phyloP scores from a whole-genome alignment of 1,140 invertebrate genomes.

The Drosophila kohkoa region DNA sequence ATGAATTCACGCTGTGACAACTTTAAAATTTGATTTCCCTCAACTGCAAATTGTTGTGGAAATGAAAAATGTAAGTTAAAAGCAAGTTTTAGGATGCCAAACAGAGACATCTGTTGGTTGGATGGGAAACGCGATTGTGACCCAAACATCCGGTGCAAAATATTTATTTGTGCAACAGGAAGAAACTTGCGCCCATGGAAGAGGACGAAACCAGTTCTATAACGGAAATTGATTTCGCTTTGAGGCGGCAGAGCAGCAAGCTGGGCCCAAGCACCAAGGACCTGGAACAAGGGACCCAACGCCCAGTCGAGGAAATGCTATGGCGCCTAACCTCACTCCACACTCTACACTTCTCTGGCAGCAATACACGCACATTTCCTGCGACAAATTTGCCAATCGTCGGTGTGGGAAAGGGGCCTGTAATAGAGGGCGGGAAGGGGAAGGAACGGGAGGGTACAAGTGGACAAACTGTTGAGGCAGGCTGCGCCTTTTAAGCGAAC shows the following conservation, averaged over 20 bases:
- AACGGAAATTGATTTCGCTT: conserved; percentile 80
- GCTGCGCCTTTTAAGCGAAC: conserved; percentile 67
- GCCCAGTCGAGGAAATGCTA: not conserved
- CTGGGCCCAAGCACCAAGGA: not conserved
- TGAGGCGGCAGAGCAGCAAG: conserved; percentile 54
- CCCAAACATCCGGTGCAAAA: conserved; percentile 78
- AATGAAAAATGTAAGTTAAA: conserved; percentile 6
- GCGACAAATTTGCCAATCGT: conserved; percentile 76
- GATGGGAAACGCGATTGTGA: conserved; percentile 59
- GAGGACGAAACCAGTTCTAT: conserved; percentile 52
- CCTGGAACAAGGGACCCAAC: not conserved
- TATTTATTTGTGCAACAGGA: conserved; percentile 82
- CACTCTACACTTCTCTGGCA: not conserved
- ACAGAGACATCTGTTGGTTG: conserved; percentile 8
- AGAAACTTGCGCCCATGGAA: conserved; percentile 61
- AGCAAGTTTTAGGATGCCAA: not conserved
- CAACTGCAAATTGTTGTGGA: conserved; percentile 10
- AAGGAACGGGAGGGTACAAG: not conserved
- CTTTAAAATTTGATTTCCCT: conserved; percentile 21
- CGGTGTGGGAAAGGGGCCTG: conserved; percentile 18
- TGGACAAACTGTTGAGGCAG: conserved; percentile 28
- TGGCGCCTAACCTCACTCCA: conserved; percentile 46
- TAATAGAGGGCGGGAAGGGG: conserved; percentile 11
- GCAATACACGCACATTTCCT: conserved; percentile 74
- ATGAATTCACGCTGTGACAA: not conserved